Percentiles rank a stretch among this genome's conserved stretches.
Evolutionary conservation across 2,797 vertebrate genomes (phyloP).

Genomic region (Buceros bicornis): DNA sequence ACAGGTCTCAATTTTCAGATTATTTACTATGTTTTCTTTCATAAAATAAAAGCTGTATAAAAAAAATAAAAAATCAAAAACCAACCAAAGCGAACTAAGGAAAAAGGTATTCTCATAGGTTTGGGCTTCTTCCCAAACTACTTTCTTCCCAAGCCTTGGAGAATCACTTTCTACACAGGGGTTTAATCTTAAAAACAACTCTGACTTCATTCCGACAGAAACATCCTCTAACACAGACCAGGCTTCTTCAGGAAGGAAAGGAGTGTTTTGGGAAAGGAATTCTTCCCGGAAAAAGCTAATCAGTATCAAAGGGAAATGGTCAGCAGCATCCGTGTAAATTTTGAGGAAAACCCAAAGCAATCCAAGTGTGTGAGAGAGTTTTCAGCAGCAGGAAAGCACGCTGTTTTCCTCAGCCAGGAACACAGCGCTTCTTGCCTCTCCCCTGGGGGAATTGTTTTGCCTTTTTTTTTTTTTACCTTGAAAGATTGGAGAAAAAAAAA

Average conservation of each 20-base stretch:
- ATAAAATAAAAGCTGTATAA: background rate
- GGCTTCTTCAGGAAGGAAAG: constrained; percentile 49
- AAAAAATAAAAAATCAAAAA: background rate
- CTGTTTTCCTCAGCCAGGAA: background rate
- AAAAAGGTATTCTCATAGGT: background rate
- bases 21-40: background rate
- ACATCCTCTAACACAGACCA: background rate
- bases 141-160: background rate
- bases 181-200: background rate
- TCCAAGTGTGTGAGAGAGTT: background rate
- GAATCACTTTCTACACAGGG: background rate
- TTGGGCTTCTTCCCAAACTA: background rate
- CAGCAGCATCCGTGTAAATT: constrained; percentile 12
- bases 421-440: background rate
- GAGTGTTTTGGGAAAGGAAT: background rate
- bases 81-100: background rate
- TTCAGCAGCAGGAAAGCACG: background rate
- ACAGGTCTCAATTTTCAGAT: background rate
- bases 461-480: background rate
- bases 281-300: constrained; percentile 38
- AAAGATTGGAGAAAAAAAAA: background rate
- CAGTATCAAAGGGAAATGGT: constrained; percentile 32
- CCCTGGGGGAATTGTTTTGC: background rate
- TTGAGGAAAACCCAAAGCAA: constrained; percentile 23
- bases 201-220: constrained; percentile 37